Base-by-base conservation (phyloP, 2,797 vertebrate genomes). In the Rhinatrema bivittatum region DNA sequence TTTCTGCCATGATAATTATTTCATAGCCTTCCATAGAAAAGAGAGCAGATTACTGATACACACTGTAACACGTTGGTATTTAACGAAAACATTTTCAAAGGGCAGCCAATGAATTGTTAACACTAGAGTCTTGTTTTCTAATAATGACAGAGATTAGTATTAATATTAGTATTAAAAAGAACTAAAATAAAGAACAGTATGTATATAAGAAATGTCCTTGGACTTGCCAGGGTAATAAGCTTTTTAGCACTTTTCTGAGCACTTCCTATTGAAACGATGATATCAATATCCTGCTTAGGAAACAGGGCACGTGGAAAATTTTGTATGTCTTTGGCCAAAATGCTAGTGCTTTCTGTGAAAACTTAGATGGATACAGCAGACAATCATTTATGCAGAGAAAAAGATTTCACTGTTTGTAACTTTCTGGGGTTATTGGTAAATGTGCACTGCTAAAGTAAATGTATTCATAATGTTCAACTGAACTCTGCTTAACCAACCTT, bases 231-330 rank as follows among this genome's bases (percentile, higher is more conserved):
- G 16, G 13, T 12, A 69, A 57, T 62, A 29, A 62, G 45, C 23
- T 60, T 55, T 43, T 46, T 57, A 76, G 78, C 81, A 82, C 74
- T 79, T 38, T 82, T 72, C 53, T 63, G 67, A 70, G 68, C 56
- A 70, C 56, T 71, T 72, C 39, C 60, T 62, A 38, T 59, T 36
- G 56, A 50, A 58, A 39, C 1, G 3, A 46, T 7, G 17, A 60
- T 52, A 60, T 50, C 34, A 50, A 51, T 47, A 36, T 64, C 47
- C 57, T 66, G 44, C 49, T 59, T 55, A 1, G 39, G 35, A 58
- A n/a, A 36, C 62, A 51, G 37, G 51, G 44, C 57, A 60, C 41
- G 36, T 28, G 28, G 53, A 70, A 67, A 51, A 48, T 16, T 30
- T 18, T 26, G 0, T 44, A 43, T 44, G 36, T 67, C 41, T 46